phyloP scores from a whole-genome alignment of 2,113 vertebrate species.

The Pyxicephalus adspersus region DNA sequence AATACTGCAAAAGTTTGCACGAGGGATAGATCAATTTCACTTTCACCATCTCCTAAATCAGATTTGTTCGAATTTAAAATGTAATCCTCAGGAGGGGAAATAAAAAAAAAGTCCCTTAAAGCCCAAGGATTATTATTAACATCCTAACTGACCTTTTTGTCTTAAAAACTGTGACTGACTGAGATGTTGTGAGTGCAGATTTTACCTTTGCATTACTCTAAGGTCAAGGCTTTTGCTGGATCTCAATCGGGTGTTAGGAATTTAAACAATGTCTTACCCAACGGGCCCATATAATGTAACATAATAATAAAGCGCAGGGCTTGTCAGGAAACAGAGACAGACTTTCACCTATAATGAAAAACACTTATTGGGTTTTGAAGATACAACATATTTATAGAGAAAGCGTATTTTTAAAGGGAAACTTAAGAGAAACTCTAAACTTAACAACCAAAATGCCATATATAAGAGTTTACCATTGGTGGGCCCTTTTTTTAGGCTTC shows the following conservation, averaged over 20 bases:
- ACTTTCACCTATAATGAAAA: too few relatives aligned
- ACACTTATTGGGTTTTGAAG: too few relatives aligned
- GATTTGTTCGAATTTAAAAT: slow-evolving; percentile 88
- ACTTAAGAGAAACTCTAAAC: too few relatives aligned
- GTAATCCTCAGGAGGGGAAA: slow-evolving; percentile 73
- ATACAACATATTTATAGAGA: too few relatives aligned
- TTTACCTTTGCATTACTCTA: not conserved
- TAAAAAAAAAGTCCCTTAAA: slow-evolving; percentile 71
- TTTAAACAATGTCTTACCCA: not conserved
- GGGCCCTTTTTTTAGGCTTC: too few relatives aligned
- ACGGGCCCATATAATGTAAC: not conserved
- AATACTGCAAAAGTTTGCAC: slow-evolving; percentile 80
- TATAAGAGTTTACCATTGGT: too few relatives aligned
- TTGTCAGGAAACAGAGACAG: too few relatives aligned
- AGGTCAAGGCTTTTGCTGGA: slow-evolving; percentile 12
- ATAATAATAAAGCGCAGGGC: not conserved
- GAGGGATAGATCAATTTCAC: slow-evolving; percentile 87
- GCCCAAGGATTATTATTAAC: slow-evolving; percentile 77
- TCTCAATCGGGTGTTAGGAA: not conserved
- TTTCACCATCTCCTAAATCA: slow-evolving; percentile 86
- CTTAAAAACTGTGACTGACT: slow-evolving; percentile 64
- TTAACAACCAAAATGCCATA: too few relatives aligned
- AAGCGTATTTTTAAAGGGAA: too few relatives aligned
- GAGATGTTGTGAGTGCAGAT: not conserved
- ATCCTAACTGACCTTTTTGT: slow-evolving; percentile 74